Evolutionary conservation across 2,888 invertebrate genomes (phyloP).

Genomic region (Drosophila maculinotata): DNA sequence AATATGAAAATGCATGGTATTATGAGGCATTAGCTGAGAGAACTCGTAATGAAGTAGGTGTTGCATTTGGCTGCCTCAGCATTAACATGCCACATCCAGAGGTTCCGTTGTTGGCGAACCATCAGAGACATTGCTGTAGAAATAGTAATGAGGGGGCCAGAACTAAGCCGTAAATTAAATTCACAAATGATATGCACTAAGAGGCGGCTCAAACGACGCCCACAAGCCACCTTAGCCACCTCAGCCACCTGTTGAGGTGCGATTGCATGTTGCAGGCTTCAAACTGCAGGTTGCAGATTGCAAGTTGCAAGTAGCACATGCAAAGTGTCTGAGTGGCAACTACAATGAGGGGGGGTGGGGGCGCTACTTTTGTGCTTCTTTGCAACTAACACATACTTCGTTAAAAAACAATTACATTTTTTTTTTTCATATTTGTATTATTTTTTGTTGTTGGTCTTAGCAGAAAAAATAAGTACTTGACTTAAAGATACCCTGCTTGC

Average conservation of each 20-base stretch:
- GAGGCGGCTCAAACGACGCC: slow-evolving; percentile 40
- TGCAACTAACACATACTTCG: slow-evolving; percentile 75
- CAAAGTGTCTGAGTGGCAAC: slow-evolving; percentile 47
- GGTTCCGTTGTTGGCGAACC: slow-evolving; percentile 5
- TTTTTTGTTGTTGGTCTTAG: too few species aligned
- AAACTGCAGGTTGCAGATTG: slow-evolving; percentile 19
- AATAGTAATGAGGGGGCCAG: slow-evolving; percentile 52
- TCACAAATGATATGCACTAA: slow-evolving; percentile 68
- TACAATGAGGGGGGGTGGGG: slow-evolving; percentile 38
- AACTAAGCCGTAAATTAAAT: slow-evolving; percentile 65
- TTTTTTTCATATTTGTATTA: slow-evolving; percentile 12
- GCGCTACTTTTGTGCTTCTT: slow-evolving; percentile 77
- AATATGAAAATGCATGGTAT: slow-evolving; percentile 43
- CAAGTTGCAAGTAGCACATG: slow-evolving; percentile 41
- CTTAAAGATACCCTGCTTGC: too few species aligned
- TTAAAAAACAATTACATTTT: slow-evolving; percentile 77
- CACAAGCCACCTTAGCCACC: slow-evolving; percentile 27
- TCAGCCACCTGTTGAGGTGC: too few species aligned
- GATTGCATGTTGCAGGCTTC: slow-evolving; percentile 26
- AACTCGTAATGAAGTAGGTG: slow-evolving; percentile 71
- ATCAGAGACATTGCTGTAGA: too few species aligned
- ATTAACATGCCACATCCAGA: slow-evolving; percentile 53
- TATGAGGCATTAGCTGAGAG: slow-evolving; percentile 45
- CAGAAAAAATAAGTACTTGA: too few species aligned
- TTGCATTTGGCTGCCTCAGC: slow-evolving; percentile 56